These are phyloP conservation scores for Trinorchestia longiramus DNA, from an alignment of 1,140 invertebrate species.

Conservation along the genomic window DNA sequence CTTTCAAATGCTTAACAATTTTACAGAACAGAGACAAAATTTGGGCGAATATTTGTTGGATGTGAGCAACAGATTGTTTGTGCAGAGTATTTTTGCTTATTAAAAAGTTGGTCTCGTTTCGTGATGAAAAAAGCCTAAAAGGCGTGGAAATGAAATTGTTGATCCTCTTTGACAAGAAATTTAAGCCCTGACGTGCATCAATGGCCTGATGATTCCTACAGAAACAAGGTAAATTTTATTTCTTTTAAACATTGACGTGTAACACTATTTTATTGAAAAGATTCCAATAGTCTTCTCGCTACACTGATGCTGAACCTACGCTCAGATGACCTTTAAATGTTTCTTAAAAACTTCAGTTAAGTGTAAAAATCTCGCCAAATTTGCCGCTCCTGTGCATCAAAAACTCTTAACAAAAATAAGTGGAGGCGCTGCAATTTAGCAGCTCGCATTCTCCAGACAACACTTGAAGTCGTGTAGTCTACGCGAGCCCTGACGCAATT, in stretches of 20 bases:
- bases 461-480: background rate
- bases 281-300: background rate
- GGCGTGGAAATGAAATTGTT: background rate
- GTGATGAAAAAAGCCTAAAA: background rate
- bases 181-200: background rate
- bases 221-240: background rate
- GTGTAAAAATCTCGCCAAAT: background rate
- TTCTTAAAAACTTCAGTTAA: background rate
- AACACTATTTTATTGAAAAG: background rate
- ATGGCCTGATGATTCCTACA: background rate
- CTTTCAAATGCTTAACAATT: background rate
- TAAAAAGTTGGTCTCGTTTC: background rate
- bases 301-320: background rate
- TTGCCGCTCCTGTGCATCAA: background rate
- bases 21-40: background rate
- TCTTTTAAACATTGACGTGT: background rate
- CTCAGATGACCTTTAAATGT: background rate
- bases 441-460: background rate
- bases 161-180: background rate
- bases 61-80: no score
- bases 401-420: background rate
- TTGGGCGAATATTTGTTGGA: no score
- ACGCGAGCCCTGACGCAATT: background rate
- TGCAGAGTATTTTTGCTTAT: background rate
- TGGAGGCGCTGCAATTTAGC: background rate